Evolutionary conservation across 2,888 invertebrate genomes (phyloP), one percentile per base, ranked within the genome.

Genomic region (Psococerastis gibbosa): DNA sequence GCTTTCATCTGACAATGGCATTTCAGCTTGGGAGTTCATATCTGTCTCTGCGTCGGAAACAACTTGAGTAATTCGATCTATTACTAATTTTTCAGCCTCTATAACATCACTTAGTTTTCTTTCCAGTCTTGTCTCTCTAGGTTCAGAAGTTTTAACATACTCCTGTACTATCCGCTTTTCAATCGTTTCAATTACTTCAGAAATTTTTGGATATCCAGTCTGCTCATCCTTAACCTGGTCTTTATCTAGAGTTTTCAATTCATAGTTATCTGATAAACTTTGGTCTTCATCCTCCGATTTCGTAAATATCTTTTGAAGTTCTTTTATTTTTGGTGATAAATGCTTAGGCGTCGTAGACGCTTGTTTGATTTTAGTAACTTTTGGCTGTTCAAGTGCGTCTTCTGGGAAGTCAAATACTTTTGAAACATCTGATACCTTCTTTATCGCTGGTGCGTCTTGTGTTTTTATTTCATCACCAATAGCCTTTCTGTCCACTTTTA

Each of bases 251-350:
- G 43, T 41, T 23, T 47, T 47, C 23, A 46, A 48, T 20, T 31
- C 45, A 43, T 46, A 15, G 35, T 33, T 46, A 20, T 44, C 44
- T 17, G 43, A 23, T n/a, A 49, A 42, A 44, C 52, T 53, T 41
- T 56, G 55, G 27, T 56, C 55, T 22, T 55, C 51, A 41, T 58
- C 58, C 18, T 53, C 50, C 8, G 57, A 55, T 46, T 57, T 56
- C 2, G 62, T 60, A 52, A 66, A 66, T 46, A 64, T 59, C 52
- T 61, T 63, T 48, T 66, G 66, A 16, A 67, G 50, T 52, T 66
- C 61, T 20, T 66, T 65, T 43, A 66, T 63, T 56, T 66, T 66
- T 15, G 58, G 60, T 2, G 62, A 64, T 32, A 65, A 60, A 31
- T 58, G 56, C 22, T 50, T 49, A 35, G 52, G 47, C 34, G 44